Conservation (phyloP, 2,113 vertebrate species). For the Mormoops blainvillei region DNA sequence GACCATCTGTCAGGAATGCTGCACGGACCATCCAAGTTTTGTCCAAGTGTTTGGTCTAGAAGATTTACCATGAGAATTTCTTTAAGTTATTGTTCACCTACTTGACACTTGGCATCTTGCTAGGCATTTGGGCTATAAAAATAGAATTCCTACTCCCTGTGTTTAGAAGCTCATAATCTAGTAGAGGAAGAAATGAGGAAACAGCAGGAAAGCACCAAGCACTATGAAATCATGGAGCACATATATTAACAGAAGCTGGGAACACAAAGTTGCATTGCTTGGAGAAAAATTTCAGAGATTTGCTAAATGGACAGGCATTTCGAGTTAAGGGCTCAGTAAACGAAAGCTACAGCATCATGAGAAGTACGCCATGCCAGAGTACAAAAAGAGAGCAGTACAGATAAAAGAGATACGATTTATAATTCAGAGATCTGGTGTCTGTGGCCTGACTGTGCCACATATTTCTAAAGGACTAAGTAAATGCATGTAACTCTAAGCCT, state of each 20-base stretch:
- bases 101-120: not conserved
- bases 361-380: not conserved
- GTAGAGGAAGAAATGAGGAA: not conserved
- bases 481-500: not conserved
- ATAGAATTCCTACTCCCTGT: not conserved
- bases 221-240: not conserved
- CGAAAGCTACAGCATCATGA: not conserved
- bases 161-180: not conserved
- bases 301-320: not conserved
- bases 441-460: not conserved
- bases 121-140: not conserved
- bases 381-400: not conserved
- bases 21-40: not conserved
- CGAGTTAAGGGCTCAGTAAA: not conserved
- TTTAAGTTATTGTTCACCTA: not conserved
- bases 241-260: not conserved
- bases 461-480: not conserved
- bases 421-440: not conserved
- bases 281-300: not conserved
- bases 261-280: rapidly evolving
- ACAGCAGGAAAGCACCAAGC: not conserved
- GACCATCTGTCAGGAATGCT: not conserved
- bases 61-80: not conserved
- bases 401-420: not conserved
- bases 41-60: not conserved